Evolutionary conservation across 2,113 vertebrate genomes (phyloP).

Genomic region (Poeciliopsis retropinna): DNA sequence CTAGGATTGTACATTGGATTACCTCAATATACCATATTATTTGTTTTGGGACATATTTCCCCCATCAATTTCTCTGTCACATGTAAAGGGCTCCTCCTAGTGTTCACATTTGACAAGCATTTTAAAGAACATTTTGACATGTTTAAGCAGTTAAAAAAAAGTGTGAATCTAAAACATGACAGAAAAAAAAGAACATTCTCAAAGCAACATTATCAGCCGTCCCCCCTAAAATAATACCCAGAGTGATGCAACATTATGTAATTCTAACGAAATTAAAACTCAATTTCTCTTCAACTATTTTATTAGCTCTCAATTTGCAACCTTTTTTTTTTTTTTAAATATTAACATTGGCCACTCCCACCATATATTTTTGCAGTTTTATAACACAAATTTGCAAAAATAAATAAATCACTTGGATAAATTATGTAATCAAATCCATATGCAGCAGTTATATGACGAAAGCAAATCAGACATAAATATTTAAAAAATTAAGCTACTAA

Average conservation of each 20-base stretch:
- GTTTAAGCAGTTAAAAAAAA: background rate
- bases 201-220: background rate
- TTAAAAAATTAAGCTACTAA: background rate
- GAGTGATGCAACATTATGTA: constrained; percentile 5
- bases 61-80: background rate
- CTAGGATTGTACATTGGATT: background rate
- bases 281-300: too few species aligned
- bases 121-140: background rate
- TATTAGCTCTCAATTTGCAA: too few species aligned
- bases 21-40: background rate
- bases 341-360: background rate
- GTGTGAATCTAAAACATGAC: too few species aligned
- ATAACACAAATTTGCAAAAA: too few species aligned
- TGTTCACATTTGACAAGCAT: constrained; percentile 1
- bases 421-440: background rate
- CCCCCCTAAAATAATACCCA: background rate
- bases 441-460: background rate
- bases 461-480: background rate
- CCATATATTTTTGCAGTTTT: background rate
- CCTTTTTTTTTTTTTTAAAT: too few species aligned
- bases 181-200: background rate
- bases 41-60: too few species aligned
- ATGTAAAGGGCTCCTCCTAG: constrained; percentile 58
- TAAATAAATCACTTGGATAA: background rate
- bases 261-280: background rate